Evolutionary conservation across 2,113 vertebrate species (phyloP).

Genomic region (Oncorhynchus gorbuscha): DNA sequence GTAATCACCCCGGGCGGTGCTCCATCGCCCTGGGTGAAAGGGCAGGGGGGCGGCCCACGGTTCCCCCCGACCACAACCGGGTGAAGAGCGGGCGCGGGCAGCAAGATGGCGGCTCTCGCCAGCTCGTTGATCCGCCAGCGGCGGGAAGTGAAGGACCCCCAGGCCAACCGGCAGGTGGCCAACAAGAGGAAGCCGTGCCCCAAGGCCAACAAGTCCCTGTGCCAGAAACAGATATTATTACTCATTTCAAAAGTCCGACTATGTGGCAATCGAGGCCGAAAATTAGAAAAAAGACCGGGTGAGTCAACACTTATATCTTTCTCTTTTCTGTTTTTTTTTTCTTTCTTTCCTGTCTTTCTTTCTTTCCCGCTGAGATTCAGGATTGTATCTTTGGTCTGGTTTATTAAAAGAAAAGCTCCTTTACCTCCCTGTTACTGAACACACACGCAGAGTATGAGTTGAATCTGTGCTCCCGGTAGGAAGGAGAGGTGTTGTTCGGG

Average conservation of each 20-base stretch:
- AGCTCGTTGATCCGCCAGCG: conserved; percentile 88
- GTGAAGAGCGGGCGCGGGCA: conserved; percentile 54
- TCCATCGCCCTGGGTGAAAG: conserved; percentile 66
- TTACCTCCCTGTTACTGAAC: too few species aligned
- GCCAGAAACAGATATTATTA: conserved; percentile 88
- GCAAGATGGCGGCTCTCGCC: conserved; percentile 86
- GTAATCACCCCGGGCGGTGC: conserved; percentile 43
- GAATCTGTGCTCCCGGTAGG: too few species aligned
- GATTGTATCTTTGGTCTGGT: too few species aligned
- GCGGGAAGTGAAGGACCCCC: conserved; percentile 85
- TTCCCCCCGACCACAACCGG: conserved; percentile 67
- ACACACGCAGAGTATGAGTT: too few species aligned
- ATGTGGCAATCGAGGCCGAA: conserved; percentile 81
- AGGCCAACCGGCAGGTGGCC: conserved; percentile 80
- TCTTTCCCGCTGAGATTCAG: not conserved
- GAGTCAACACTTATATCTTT: conserved; percentile 43
- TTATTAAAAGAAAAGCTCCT: too few species aligned
- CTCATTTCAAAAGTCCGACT: conserved; percentile 88
- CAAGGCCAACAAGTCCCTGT: conserved; percentile 88
- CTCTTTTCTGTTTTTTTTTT: not conserved
- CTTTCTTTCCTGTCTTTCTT: not conserved
- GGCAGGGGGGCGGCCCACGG: conserved; percentile 67
- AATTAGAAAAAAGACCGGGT: conserved; percentile 82
- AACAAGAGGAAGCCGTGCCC: conserved; percentile 86
- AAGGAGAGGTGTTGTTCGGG: too few species aligned